Evolutionary conservation across 2,113 vertebrate species (phyloP), one percentile per base, ranked within the genome.

Genomic region (Calypte anna): DNA sequence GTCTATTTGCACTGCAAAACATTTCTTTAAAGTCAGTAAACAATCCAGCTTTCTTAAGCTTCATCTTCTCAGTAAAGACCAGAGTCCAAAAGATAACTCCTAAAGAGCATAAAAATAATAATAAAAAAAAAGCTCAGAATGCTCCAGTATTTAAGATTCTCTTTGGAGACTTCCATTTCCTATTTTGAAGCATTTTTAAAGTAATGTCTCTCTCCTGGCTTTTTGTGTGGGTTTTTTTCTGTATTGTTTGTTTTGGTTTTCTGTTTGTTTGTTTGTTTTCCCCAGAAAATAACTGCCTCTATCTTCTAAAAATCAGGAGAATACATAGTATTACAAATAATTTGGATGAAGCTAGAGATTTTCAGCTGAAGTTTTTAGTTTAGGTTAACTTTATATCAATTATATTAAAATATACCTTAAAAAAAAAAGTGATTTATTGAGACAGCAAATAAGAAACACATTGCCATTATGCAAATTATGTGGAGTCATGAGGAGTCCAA

Each of bases 1-100:
- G 9, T 8, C 21, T 74, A 7, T 27, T 72, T 1, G 3, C 8
- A 51, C 30, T 3, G 33, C 21, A 67, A 11, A 0, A 2, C 2
- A 24, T 73, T 63, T 57, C 57, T 48, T 68, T 73, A 40, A 77
- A 89, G 63, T 33, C 38, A 50, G 16, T 48, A 69, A 68, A 48
- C 22, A 12, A 53, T 5, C n/a, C 18, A 43, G 73, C 48, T 73
- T 54, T 73, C 61, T n/a, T 68, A 57, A 21, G 33, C 46, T 75
- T 31, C 8, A n/a, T 30, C 14, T 75, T 75, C 70, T 55, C 31
- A 44, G 23, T 66, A 27, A 51, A 53, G 27, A 53, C 5, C 30
- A 31, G 31, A 76, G 22, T 62, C 25, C 25, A 51, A 84, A 67
- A 67, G 7, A 1, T 66, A 15, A 46, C 40, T 84, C 33, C 12